These are phyloP conservation scores for Aethina tumida DNA, from an alignment of 1,140 invertebrate species.

Conservation along the genomic window DNA sequence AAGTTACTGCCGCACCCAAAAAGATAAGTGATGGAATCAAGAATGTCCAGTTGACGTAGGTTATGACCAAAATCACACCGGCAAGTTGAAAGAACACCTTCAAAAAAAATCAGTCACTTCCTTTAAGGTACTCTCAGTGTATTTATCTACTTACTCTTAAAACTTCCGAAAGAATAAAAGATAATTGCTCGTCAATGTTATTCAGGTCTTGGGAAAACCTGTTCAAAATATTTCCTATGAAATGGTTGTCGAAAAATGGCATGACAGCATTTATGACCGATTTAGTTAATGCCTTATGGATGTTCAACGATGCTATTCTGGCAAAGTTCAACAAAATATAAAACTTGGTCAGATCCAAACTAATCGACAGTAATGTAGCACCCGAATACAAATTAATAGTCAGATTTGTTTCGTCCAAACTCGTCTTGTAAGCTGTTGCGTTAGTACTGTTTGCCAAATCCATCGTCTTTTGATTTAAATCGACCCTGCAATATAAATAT, in stretches of 20 bases:
- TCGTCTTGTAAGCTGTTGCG: conserved; percentile 8
- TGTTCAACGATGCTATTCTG: conserved; percentile 18
- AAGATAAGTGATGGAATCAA: conserved; percentile 39
- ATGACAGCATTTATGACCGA: conserved; percentile 24
- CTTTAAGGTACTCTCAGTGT: background rate
- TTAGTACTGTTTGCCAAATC: conserved; percentile 13
- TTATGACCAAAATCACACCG: conserved; percentile 15
- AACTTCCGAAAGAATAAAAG: conserved; percentile 17
- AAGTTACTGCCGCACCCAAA: conserved; percentile 39
- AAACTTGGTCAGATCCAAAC: background rate
- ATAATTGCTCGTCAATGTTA: conserved; percentile 24
- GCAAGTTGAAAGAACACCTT: background rate
- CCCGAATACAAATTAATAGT: conserved; percentile 1
- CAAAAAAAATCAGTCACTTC: too few relatives aligned
- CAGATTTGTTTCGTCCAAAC: conserved; percentile 5
- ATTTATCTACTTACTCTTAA: conserved; percentile 18
- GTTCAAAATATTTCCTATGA: conserved; percentile 29
- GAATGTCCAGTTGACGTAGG: conserved; percentile 19
- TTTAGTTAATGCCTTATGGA: conserved; percentile 22
- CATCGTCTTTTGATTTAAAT: conserved; percentile 12
- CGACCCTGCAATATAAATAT: conserved; percentile 18
- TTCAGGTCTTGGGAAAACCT: conserved; percentile 27
- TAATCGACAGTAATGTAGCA: background rate
- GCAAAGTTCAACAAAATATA: conserved; percentile 12
- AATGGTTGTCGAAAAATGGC: conserved; percentile 27